Evolutionary conservation across 1,140 invertebrate species (phyloP).

Genomic region (Medauroidea extradentata): DNA sequence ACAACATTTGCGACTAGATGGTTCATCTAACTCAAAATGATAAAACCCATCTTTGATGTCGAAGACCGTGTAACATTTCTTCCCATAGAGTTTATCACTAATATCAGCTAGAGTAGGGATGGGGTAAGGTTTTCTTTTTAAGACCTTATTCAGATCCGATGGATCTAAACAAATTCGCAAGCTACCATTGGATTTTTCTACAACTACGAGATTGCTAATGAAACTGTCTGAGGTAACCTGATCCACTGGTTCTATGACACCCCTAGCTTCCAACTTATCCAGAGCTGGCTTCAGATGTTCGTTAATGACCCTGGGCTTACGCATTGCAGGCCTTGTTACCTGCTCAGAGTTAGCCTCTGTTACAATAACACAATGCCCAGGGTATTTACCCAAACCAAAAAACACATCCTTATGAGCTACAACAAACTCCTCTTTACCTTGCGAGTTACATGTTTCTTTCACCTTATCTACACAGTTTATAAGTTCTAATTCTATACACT

Average conservation of each 20-base stretch:
- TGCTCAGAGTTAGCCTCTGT: too few species aligned
- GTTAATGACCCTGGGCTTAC: too few species aligned
- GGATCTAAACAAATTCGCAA: slow-evolving; percentile 41
- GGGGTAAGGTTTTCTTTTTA: slow-evolving; percentile 12
- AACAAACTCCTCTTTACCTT: too few species aligned
- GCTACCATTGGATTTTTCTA: slow-evolving; percentile 34
- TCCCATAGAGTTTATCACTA: slow-evolving; percentile 12
- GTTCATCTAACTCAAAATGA: slow-evolving; percentile 17
- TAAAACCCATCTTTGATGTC: slow-evolving; percentile 24
- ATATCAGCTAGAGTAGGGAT: slow-evolving; percentile 20
- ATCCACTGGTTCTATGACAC: too few species aligned
- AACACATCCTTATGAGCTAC: too few species aligned
- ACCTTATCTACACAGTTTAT: too few species aligned
- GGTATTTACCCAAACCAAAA: too few species aligned
- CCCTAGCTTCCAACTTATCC: slow-evolving; percentile 27
- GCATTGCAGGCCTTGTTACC: too few species aligned
- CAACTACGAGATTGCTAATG: slow-evolving; percentile 32
- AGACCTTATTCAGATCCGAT: slow-evolving; percentile 14
- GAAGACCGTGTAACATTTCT: slow-evolving; percentile 18
- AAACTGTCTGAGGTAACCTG: too few species aligned
- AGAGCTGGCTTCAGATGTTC: slow-evolving; percentile 14
- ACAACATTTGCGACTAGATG: slow-evolving; percentile 10
- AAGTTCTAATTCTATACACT: too few species aligned
- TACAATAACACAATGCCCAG: too few species aligned
- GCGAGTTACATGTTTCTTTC: too few species aligned